phyloP scores from a whole-genome alignment of 2,888 invertebrate species.

The Ormia ochracea region DNA sequence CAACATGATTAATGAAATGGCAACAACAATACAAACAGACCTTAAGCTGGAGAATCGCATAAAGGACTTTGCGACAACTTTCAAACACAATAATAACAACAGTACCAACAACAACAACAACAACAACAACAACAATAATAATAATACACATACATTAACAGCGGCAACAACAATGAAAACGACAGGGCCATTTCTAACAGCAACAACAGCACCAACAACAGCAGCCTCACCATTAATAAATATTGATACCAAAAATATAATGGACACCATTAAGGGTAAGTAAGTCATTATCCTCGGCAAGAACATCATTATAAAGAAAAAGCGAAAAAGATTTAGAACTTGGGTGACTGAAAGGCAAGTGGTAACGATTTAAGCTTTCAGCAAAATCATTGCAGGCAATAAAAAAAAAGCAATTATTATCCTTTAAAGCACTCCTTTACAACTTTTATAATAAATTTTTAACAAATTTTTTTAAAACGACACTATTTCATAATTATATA shows the following conservation, averaged over 20 bases:
- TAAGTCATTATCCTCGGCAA: slow-evolving; percentile 1
- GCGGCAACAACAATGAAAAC: slow-evolving; percentile 42
- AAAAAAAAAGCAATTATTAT: too few relatives aligned
- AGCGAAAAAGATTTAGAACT: background rate
- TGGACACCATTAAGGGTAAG: slow-evolving; percentile 52
- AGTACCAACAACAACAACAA: slow-evolving; percentile 48
- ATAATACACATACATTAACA: slow-evolving; percentile 29
- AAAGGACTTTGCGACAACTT: slow-evolving; percentile 57
- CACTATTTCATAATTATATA: too few relatives aligned
- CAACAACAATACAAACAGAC: slow-evolving; percentile 65
- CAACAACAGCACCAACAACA: slow-evolving; percentile 32
- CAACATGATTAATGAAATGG: slow-evolving; percentile 61
- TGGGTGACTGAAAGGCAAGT: background rate
- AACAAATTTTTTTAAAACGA: too few relatives aligned
- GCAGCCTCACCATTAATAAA: slow-evolving; percentile 44
- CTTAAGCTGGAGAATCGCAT: slow-evolving; percentile 65
- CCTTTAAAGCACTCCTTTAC: too few relatives aligned
- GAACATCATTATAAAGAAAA: background rate
- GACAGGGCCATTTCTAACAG: slow-evolving; percentile 46
- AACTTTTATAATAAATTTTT: too few relatives aligned
- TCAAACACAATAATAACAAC: slow-evolving; percentile 54
- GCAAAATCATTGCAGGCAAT: too few relatives aligned
- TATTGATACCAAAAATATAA: slow-evolving; percentile 53
- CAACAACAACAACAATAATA: slow-evolving; percentile 50
- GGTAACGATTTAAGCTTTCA: background rate